phyloP scores from a whole-genome alignment of 2,797 vertebrate genomes.

The Myiotriccus ornatus region DNA sequence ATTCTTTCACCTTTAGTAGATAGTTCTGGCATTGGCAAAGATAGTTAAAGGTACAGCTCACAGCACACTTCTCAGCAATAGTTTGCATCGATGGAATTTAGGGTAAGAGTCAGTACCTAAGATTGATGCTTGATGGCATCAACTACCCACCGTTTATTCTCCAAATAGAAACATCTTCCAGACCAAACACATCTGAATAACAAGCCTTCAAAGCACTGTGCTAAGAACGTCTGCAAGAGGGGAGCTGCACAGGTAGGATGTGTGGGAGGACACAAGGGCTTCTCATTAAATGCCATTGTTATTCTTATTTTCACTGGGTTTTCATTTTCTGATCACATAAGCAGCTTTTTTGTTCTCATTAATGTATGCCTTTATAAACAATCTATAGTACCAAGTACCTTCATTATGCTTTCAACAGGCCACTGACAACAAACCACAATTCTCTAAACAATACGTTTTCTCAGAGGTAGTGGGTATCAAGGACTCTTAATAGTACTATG shows the following conservation, averaged over 20 bases:
- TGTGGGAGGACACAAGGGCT: background rate
- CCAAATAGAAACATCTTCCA: background rate
- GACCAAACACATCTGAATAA: background rate
- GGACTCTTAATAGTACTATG: conserved; percentile 2
- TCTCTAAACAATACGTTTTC: conserved; percentile 17
- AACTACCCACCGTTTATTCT: background rate
- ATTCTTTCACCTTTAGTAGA: background rate
- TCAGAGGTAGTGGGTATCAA: conserved; percentile 1
- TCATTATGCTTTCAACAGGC: background rate
- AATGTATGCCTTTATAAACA: conserved; percentile 22
- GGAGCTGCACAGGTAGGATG: background rate
- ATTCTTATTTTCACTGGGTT: background rate
- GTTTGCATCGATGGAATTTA: background rate
- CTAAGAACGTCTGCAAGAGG: background rate
- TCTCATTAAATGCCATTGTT: background rate
- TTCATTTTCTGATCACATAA: background rate
- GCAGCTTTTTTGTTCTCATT: background rate
- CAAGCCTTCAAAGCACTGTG: background rate
- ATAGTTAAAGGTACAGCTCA: background rate
- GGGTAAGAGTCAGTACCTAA: background rate
- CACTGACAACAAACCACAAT: conserved; percentile 28
- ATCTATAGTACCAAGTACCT: background rate
- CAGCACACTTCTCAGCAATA: background rate
- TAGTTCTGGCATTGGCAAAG: background rate
- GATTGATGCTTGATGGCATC: background rate